Evolutionary conservation across 1,140 invertebrate species (phyloP).

Genomic region (Heliconius hewitsoni): DNA sequence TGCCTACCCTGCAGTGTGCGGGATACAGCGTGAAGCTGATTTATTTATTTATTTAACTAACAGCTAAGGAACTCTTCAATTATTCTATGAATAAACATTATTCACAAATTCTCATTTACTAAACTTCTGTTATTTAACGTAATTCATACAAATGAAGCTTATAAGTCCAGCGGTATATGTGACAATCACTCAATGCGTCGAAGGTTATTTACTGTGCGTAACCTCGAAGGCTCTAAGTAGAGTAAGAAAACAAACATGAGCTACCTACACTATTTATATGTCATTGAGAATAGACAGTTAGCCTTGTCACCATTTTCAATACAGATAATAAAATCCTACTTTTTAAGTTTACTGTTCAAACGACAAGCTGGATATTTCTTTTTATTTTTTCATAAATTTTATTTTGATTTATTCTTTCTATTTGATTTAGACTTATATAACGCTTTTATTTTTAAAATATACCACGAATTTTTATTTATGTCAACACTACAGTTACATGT

Average conservation of each 20-base stretch:
- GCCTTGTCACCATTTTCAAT: neutral
- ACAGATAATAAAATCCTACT: neutral
- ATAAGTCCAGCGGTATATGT: neutral
- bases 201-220: neutral
- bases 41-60: neutral
- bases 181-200: conserved; percentile 3
- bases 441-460: neutral
- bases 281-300: neutral
- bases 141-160: neutral
- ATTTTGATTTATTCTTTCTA: too few relatives aligned
- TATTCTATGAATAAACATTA: neutral
- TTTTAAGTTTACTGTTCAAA: neutral
- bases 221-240: neutral
- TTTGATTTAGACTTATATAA: too few relatives aligned
- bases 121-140: neutral
- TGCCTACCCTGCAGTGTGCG: too few relatives aligned
- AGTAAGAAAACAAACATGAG: neutral
- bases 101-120: neutral
- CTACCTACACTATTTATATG: conserved; percentile 1
- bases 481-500: neutral
- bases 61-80: neutral
- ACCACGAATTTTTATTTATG: neutral
- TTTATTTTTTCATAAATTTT: too few relatives aligned
- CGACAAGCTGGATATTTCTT: neutral
- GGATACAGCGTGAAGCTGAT: too few relatives aligned